Conservation (phyloP, 2,113 vertebrate genomes). For the Muntiacus reevesi region DNA sequence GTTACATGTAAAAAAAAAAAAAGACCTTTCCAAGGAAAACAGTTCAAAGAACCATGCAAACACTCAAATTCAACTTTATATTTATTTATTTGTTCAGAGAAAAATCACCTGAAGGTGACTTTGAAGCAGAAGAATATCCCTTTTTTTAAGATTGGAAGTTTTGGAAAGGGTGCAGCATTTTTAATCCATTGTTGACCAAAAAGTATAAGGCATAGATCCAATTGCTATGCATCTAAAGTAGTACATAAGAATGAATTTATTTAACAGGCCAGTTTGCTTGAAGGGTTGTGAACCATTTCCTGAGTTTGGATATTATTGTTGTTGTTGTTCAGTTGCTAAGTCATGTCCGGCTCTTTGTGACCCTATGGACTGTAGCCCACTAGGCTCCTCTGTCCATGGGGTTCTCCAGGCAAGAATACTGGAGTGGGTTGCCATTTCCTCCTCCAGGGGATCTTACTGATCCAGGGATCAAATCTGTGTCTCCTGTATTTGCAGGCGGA, state of each 20-base stretch:
- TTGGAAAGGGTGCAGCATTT: slow-evolving; percentile 35
- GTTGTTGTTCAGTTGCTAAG: neutral
- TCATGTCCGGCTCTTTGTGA: neutral
- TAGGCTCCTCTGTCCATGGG: neutral
- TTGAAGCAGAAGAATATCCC: slow-evolving; percentile 63
- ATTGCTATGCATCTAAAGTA: slow-evolving; percentile 53
- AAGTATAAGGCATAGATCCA: slow-evolving; percentile 20
- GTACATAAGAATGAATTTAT: neutral
- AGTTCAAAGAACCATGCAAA: slow-evolving; percentile 16
- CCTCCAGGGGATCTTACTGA: neutral
- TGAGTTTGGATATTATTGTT: neutral
- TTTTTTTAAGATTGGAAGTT: slow-evolving; percentile 55
- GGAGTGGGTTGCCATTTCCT: neutral
- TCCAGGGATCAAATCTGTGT: neutral
- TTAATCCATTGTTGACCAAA: slow-evolving; percentile 33
- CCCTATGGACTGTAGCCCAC: neutral
- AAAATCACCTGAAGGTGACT: slow-evolving; percentile 66
- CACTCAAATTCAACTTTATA: neutral
- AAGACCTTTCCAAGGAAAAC: slow-evolving; percentile 25
- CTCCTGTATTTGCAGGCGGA: neutral
- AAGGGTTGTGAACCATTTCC: neutral
- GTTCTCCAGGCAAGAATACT: neutral
- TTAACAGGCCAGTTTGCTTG: slow-evolving; percentile 34
- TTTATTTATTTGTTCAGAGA: slow-evolving; percentile 40
- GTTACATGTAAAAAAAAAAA: slow-evolving; percentile 28